phyloP scores from a whole-genome alignment of 1,140 invertebrate genomes.

The Thaumetopoea pityocampa region DNA sequence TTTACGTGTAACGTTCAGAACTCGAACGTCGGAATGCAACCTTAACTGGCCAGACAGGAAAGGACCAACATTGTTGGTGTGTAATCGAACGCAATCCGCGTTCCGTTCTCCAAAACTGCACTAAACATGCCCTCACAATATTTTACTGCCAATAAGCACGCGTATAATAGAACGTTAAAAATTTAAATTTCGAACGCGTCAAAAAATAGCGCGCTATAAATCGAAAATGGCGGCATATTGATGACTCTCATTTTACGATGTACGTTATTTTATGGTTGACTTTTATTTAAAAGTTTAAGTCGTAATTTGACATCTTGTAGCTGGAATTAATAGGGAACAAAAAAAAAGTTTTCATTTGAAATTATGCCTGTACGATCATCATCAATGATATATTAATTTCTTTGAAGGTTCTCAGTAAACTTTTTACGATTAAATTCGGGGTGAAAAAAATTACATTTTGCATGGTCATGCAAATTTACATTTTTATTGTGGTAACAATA shows the following conservation, averaged over 20 bases:
- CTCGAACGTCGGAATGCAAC: slow-evolving; percentile 14
- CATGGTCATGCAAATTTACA: no score
- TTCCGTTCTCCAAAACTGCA: slow-evolving; percentile 27
- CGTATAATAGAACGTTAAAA: no score
- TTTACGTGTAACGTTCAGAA: no score
- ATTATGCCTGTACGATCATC: slow-evolving; percentile 3
- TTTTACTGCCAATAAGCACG: slow-evolving; percentile 38
- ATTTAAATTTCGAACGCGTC: slow-evolving; percentile 36
- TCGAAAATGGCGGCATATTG: slow-evolving; percentile 44
- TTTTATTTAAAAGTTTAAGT: slow-evolving; percentile 12
- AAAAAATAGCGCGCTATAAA: slow-evolving; percentile 48
- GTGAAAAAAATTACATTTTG: no score
- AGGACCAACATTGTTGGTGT: slow-evolving; percentile 28
- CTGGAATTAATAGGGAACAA: slow-evolving; percentile 3
- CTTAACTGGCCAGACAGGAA: slow-evolving; percentile 6
- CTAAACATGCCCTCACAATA: slow-evolving; percentile 31
- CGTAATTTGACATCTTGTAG: slow-evolving; percentile 10
- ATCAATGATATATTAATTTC: slow-evolving; percentile 5
- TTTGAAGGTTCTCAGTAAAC: background rate
- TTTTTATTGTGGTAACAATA: no score
- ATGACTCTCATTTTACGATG: slow-evolving; percentile 56
- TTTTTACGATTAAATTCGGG: background rate
- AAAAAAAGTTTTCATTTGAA: slow-evolving; percentile 9
- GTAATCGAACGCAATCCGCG: slow-evolving; percentile 42
- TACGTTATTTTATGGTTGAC: slow-evolving; percentile 50